Conservation (phyloP, 2,797 vertebrate genomes). For the Leptatherina wallacei region DNA sequence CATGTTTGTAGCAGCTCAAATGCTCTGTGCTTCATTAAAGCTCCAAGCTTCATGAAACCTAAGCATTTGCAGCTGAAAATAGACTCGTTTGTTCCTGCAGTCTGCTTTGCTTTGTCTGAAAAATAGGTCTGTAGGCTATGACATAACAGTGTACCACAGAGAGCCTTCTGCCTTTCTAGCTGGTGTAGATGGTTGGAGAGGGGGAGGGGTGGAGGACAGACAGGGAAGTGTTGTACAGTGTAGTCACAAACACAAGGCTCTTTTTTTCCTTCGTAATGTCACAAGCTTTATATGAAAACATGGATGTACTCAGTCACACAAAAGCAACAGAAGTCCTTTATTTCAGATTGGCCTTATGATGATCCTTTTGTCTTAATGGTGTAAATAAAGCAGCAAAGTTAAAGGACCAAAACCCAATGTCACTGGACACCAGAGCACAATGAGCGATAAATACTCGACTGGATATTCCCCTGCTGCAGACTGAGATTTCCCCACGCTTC, state of each 20-base stretch:
- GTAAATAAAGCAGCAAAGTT: conserved; percentile 67
- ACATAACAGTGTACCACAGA: conserved; percentile 78
- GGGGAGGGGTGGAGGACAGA: conserved; percentile 62
- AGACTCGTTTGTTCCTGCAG: conserved; percentile 24
- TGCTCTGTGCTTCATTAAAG: background rate
- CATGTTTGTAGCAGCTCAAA: background rate
- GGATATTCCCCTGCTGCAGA: conserved; percentile 64
- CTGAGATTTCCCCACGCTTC: conserved; percentile 59
- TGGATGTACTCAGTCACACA: conserved; percentile 1
- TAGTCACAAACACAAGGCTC: conserved; percentile 69
- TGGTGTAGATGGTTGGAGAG: conserved; percentile 51
- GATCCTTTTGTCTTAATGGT: conserved; percentile 54
- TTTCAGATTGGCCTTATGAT: conserved; percentile 39
- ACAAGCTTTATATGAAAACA: conserved; percentile 31
- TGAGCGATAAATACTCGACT: conserved; percentile 56
- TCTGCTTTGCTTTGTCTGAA: conserved; percentile 60
- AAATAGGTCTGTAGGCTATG: conserved; percentile 73
- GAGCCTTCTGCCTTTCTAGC: conserved; percentile 61
- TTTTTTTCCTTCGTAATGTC: conserved; percentile 55
- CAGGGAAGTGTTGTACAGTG: conserved; percentile 72
- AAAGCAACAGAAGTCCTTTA: conserved; percentile 38
- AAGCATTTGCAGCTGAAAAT: conserved; percentile 30
- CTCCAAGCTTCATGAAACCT: conserved; percentile 3
- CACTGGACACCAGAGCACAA: conserved; percentile 62
- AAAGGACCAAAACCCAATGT: conserved; percentile 63